Evolutionary conservation across 2,888 invertebrate species (phyloP).

Genomic region (Trichopoda pennipes): DNA sequence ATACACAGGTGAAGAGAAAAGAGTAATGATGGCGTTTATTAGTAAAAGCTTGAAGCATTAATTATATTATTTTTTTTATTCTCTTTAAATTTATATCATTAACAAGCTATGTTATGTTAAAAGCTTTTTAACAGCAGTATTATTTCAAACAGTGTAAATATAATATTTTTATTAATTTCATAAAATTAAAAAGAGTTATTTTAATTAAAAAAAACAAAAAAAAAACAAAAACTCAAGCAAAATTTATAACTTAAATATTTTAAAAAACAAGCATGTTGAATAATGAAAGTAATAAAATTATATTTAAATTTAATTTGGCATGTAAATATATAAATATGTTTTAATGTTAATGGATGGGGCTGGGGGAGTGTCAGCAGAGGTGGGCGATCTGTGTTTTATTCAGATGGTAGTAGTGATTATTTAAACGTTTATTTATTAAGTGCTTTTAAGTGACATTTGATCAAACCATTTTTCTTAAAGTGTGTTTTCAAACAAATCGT

Average conservation of each 20-base stretch:
- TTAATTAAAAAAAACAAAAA: constrained; percentile 16
- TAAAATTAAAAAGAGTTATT: constrained; percentile 8
- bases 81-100: constrained; percentile 21
- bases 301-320: constrained; percentile 6
- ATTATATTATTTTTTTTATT: neutral
- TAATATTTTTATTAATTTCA: constrained; percentile 7
- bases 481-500: constrained; percentile 29
- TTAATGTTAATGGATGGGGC: too few relatives aligned
- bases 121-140: constrained; percentile 12
- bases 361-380: neutral
- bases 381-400: constrained; percentile 3
- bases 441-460: constrained; percentile 38
- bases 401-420: constrained; percentile 6
- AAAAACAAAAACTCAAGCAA: constrained; percentile 54
- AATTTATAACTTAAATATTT: constrained; percentile 39
- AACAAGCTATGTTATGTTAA: constrained; percentile 55
- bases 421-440: constrained; percentile 6
- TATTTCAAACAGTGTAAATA: neutral
- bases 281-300: constrained; percentile 57
- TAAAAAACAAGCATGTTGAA: constrained; percentile 52
- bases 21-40: constrained; percentile 40
- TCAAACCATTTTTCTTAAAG: constrained; percentile 12
- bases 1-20: constrained; percentile 24
- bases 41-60: constrained; percentile 57
- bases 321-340: neutral